These are phyloP conservation scores for Diceros bicornis DNA, from an alignment of 2,797 vertebrate genomes.

Conservation along the genomic window DNA sequence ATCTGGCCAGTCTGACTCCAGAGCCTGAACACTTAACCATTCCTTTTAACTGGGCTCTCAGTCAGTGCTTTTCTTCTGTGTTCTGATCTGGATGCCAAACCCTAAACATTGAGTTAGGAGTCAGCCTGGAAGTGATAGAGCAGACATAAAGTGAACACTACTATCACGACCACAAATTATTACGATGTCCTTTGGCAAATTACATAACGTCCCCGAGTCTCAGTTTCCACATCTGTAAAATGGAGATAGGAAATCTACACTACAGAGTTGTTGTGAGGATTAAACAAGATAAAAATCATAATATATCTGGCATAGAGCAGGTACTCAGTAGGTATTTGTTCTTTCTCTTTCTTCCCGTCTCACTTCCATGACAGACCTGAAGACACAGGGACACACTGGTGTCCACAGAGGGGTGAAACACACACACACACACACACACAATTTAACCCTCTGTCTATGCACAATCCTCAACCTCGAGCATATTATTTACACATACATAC, in stretches of 20 bases:
- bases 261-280: background rate
- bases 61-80: background rate
- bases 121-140: background rate
- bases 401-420: background rate
- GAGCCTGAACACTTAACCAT: background rate
- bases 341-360: background rate
- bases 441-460: background rate
- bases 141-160: background rate
- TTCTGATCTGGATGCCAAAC: background rate
- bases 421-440: background rate
- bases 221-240: slow-evolving; percentile 12
- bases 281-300: background rate
- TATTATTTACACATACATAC: background rate
- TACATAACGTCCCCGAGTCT: background rate
- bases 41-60: background rate
- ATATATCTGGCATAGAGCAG: background rate
- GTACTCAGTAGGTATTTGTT: background rate
- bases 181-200: background rate
- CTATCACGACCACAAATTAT: background rate
- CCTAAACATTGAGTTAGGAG: background rate
- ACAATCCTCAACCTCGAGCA: background rate
- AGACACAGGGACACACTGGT: background rate
- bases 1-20: background rate
- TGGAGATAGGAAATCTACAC: background rate
- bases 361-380: background rate